Conservation (phyloP, 2,113 vertebrate genomes). For the Zingel zingel region DNA sequence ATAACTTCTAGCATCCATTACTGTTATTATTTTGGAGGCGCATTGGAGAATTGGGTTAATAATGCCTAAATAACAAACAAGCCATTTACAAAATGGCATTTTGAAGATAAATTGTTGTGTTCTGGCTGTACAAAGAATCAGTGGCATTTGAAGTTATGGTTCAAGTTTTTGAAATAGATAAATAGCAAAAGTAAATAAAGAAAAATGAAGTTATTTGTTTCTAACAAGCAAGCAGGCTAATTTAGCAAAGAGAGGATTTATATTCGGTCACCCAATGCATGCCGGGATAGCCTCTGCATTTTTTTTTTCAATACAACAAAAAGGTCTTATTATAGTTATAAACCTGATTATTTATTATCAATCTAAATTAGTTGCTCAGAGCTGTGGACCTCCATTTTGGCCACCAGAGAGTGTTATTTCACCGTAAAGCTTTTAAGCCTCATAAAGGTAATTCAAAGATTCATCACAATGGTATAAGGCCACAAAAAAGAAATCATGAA, state of each 20-base stretch:
- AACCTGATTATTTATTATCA: not conserved
- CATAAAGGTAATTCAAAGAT: too few species aligned
- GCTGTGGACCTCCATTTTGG: not conserved
- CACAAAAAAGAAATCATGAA: not conserved
- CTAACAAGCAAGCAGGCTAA: not conserved
- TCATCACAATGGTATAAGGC: too few species aligned
- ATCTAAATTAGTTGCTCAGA: not conserved
- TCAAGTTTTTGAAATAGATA: not conserved
- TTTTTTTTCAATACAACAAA: not conserved
- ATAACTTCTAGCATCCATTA: too few species aligned
- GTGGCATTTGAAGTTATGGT: not conserved
- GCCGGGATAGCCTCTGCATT: not conserved
- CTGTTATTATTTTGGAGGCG: not conserved
- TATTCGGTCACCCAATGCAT: not conserved
- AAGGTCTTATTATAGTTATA: not conserved
- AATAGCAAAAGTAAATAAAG: not conserved
- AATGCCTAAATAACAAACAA: not conserved
- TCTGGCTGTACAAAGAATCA: not conserved
- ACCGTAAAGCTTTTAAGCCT: not conserved
- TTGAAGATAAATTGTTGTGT: not conserved
- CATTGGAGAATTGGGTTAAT: not conserved
- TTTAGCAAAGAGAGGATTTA: not conserved
- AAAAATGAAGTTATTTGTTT: not conserved
- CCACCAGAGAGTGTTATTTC: conserved; percentile 17
- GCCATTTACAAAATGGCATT: not conserved